Conservation (phyloP, 2,797 vertebrate genomes). For the Acridotheres tristis region DNA sequence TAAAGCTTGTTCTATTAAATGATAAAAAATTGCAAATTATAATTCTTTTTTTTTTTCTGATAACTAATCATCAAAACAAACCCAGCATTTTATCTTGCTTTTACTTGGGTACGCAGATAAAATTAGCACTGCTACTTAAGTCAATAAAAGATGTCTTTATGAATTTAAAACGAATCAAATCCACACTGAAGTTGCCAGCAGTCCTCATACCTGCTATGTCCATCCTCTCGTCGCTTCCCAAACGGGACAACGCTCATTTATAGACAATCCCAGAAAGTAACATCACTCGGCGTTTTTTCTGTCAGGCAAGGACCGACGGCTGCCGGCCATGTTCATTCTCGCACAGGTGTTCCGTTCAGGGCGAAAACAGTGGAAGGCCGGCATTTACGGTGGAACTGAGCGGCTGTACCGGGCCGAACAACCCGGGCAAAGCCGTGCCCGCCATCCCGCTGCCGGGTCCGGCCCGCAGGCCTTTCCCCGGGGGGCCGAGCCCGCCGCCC, state of each 20-base stretch:
- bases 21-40: background rate
- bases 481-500: background rate
- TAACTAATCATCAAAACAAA: background rate
- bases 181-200: background rate
- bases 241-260: background rate
- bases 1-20: background rate
- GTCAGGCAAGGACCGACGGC: background rate
- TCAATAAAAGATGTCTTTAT: background rate
- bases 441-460: background rate
- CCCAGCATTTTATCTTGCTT: background rate
- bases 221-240: background rate
- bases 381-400: background rate
- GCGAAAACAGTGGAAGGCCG: fast-evolving
- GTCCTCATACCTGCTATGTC: background rate
- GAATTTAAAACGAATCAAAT: background rate
- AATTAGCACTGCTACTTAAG: background rate
- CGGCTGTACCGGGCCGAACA: background rate
- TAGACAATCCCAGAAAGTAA: background rate
- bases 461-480: background rate
- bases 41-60: background rate
- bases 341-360: background rate
- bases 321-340: too few species aligned
- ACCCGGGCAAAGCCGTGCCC: background rate
- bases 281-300: background rate
- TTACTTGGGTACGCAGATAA: background rate